phyloP scores from a whole-genome alignment of 1,140 invertebrate species.

The Adoxophyes honmai region DNA sequence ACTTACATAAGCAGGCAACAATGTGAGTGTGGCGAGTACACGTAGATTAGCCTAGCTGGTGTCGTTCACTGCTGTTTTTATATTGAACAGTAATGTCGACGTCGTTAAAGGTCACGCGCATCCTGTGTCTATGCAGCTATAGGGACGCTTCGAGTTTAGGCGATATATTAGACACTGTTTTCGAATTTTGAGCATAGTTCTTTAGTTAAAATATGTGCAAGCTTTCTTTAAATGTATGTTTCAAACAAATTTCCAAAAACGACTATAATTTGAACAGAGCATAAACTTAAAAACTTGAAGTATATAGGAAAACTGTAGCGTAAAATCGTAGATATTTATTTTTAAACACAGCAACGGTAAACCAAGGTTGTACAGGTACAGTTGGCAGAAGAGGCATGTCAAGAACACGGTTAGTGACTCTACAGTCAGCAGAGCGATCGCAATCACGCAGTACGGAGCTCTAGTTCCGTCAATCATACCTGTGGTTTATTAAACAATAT shows the following conservation, averaged over 20 bases:
- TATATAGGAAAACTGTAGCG: too few relatives aligned
- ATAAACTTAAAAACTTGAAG: too few relatives aligned
- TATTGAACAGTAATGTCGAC: constrained; percentile 3
- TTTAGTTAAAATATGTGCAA: too few relatives aligned
- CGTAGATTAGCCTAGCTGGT: constrained; percentile 46
- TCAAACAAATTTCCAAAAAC: too few relatives aligned
- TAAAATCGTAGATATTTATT: neutral
- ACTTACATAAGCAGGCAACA: constrained; percentile 74
- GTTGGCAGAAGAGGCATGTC: neutral
- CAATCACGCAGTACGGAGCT: neutral
- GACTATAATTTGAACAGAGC: too few relatives aligned
- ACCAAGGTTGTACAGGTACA: neutral
- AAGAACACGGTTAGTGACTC: constrained; percentile 2
- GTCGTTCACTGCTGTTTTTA: constrained; percentile 7
- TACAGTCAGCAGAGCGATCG: constrained; percentile 1
- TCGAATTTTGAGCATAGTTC: too few relatives aligned
- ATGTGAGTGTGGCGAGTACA: constrained; percentile 50
- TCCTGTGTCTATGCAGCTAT: neutral
- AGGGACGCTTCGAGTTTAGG: too few relatives aligned
- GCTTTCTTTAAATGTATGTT: too few relatives aligned
- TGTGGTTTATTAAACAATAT: constrained; percentile 10
- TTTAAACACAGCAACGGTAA: neutral
- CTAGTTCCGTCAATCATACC: constrained; percentile 10
- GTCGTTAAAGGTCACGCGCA: neutral
- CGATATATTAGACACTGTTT: too few relatives aligned